Evolutionary conservation across 2,888 invertebrate species (phyloP).

Genomic region (Chelonus formosanus): DNA sequence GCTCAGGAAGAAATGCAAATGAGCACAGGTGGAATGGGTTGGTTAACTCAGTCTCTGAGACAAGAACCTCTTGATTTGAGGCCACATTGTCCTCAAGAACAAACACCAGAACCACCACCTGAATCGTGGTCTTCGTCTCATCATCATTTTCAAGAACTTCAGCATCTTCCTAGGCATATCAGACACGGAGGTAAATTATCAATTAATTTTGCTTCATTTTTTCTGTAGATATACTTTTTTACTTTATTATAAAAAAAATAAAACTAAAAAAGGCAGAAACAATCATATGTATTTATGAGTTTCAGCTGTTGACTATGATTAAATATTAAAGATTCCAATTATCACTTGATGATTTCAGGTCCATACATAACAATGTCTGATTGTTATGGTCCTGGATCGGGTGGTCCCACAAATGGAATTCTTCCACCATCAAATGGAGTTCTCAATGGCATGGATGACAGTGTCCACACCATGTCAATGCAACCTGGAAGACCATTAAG

Average conservation of each 20-base stretch:
- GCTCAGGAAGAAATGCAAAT: constrained; percentile 55
- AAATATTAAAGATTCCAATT: background rate
- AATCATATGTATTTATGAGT: no score
- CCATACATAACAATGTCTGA: constrained; percentile 61
- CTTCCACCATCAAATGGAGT: constrained; percentile 44
- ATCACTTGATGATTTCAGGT: constrained; percentile 47
- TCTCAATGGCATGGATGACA: constrained; percentile 56
- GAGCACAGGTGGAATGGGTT: constrained; percentile 73
- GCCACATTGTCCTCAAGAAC: constrained; percentile 71
- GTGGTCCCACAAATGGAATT: constrained; percentile 37
- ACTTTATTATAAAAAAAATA: background rate
- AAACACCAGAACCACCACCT: constrained; percentile 63
- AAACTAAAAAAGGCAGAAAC: no score
- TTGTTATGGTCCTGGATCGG: constrained; percentile 54
- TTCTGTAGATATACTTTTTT: constrained; percentile 10
- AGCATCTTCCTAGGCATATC: constrained; percentile 51
- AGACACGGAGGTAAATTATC: constrained; percentile 52
- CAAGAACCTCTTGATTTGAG: constrained; percentile 82
- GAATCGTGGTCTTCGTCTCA: constrained; percentile 58
- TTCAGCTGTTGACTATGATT: no score
- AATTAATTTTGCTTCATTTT: background rate
- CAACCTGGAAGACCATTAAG: constrained; percentile 70
- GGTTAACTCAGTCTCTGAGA: constrained; percentile 78
- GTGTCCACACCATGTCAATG: constrained; percentile 52
- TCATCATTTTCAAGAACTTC: constrained; percentile 59